A percentile compares a stretch with the other conserved stretches of the same genome.
Evolutionary conservation across 2,888 invertebrate species (phyloP).

Genomic region (Gisinianus flammeolus): DNA sequence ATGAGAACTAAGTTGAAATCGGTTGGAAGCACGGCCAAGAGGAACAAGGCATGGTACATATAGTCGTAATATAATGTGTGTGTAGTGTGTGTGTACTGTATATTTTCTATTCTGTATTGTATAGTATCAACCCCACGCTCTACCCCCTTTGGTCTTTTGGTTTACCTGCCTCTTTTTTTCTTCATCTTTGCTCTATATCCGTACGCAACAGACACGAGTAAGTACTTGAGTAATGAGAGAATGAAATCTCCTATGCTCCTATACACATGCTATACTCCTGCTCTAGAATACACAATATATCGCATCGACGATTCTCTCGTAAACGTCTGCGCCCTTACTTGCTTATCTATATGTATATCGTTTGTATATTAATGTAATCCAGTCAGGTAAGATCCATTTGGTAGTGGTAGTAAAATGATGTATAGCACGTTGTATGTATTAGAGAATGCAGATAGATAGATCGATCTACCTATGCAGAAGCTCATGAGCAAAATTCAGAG

Average conservation of each 20-base stretch:
- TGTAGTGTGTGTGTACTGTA: background rate
- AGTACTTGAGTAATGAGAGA: too few relatives aligned
- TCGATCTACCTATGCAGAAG: too few relatives aligned
- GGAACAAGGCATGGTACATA: background rate
- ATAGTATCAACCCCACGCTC: background rate
- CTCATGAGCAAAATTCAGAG: background rate
- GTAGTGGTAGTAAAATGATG: too few relatives aligned
- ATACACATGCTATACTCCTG: too few relatives aligned
- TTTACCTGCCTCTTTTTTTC: background rate
- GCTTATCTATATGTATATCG: too few relatives aligned
- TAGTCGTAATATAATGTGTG: background rate
- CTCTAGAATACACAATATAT: too few relatives aligned
- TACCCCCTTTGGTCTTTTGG: background rate
- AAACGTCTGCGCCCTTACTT: too few relatives aligned
- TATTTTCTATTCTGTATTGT: background rate
- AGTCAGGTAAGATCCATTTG: too few relatives aligned
- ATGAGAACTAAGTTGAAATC: slow-evolving; percentile 36
- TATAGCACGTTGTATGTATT: too few relatives aligned
- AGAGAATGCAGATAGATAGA: too few relatives aligned
- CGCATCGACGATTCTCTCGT: background rate
- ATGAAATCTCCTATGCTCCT: too few relatives aligned
- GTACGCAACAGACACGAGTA: background rate
- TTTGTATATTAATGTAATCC: too few relatives aligned
- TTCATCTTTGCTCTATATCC: background rate
- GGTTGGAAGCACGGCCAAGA: slow-evolving; percentile 19